phyloP scores from a whole-genome alignment of 2,113 vertebrate species.

The Passer montanus region DNA sequence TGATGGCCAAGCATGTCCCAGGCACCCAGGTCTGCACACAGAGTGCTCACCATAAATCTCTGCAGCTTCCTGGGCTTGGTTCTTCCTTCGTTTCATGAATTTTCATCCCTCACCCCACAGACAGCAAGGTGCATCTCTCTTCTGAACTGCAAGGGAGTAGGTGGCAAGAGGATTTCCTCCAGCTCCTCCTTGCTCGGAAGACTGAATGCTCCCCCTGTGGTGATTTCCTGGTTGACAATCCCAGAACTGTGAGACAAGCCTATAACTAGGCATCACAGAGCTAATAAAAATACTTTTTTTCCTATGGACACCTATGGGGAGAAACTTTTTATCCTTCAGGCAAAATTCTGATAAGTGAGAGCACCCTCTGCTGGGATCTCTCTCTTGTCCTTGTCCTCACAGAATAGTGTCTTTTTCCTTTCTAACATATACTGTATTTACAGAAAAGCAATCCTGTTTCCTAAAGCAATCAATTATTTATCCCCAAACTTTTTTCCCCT shows the following conservation, averaged over 20 bases:
- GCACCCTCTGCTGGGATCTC: not conserved
- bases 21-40: not conserved
- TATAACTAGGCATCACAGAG: not conserved
- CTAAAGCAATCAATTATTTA: slow-evolving; percentile 47
- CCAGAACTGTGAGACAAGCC: not conserved
- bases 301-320: not conserved
- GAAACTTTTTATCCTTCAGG: not conserved
- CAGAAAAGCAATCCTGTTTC: not conserved
- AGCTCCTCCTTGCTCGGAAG: not conserved
- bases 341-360: not conserved
- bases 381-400: not conserved
- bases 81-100: not conserved
- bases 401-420: not conserved
- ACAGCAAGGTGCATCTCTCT: not conserved
- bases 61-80: not conserved
- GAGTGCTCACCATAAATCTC: rapidly evolving
- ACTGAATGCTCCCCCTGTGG: not conserved
- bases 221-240: not conserved
- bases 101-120: not conserved
- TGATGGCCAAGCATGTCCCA: not conserved
- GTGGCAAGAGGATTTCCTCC: not conserved
- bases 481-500: not conserved
- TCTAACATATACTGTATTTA: not conserved
- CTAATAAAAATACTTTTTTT: not conserved
- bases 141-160: not conserved